phyloP scores from a whole-genome alignment of 1,140 invertebrate species.

The Drosophila parabipectinata region DNA sequence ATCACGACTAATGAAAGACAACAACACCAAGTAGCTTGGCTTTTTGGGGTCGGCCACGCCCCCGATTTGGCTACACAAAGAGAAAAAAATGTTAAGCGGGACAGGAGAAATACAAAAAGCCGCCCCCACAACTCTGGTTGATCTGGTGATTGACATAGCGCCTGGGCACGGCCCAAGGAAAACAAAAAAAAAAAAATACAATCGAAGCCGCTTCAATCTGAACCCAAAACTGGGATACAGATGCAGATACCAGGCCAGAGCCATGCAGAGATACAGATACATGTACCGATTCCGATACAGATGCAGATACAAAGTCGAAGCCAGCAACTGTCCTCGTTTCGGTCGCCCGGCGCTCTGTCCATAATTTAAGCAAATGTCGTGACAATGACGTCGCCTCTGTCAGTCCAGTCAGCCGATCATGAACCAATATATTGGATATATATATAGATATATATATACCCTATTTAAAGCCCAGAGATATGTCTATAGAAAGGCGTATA shows the following conservation, averaged over 20 bases:
- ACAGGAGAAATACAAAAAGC: not conserved
- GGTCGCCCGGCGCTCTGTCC: slow-evolving; percentile 50
- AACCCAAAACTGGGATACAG: slow-evolving; percentile 20
- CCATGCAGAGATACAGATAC: slow-evolving; percentile 6
- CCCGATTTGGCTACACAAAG: not conserved
- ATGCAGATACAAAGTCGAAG: slow-evolving; percentile 10
- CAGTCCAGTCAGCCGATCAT: slow-evolving; percentile 19
- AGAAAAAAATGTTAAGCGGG: not conserved
- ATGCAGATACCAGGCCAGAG: not conserved
- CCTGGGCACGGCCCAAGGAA: slow-evolving; percentile 54
- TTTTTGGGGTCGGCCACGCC: slow-evolving; percentile 72
- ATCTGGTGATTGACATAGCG: slow-evolving; percentile 64
- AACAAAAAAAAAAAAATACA: slow-evolving; percentile 26
- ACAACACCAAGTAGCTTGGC: slow-evolving; percentile 40
- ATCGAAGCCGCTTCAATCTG: slow-evolving; percentile 55
- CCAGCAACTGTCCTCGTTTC: slow-evolving; percentile 62
- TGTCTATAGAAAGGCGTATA: too few species aligned
- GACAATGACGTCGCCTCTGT: slow-evolving; percentile 40
- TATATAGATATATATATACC: not conserved
- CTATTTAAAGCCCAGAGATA: not conserved
- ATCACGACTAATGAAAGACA: slow-evolving; percentile 77
- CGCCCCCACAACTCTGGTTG: slow-evolving; percentile 41
- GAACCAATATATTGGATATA: slow-evolving; percentile 3
- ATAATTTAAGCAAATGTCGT: slow-evolving; percentile 77
- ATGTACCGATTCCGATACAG: not conserved